Evolutionary conservation across 1,140 invertebrate genomes (phyloP).

Genomic region (Saccostrea cuccullata): DNA sequence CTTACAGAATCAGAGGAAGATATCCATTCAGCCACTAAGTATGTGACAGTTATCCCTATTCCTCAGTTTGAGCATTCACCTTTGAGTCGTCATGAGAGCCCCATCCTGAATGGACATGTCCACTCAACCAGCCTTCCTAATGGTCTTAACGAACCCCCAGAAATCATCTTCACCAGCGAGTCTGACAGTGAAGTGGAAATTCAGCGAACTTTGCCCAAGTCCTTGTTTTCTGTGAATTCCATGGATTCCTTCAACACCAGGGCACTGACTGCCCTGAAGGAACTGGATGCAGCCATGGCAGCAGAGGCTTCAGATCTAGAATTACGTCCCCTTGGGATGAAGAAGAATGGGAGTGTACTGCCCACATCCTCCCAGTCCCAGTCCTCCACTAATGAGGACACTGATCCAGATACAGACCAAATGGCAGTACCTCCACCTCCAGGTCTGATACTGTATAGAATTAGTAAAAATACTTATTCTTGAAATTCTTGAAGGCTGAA

Average conservation of each 20-base stretch:
- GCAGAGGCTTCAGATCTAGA: slow-evolving; percentile 65
- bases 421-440: slow-evolving; percentile 50
- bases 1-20: slow-evolving; percentile 54
- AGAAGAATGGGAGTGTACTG: background rate
- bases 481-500: too few relatives aligned
- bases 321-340: slow-evolving; percentile 10
- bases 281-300: slow-evolving; percentile 75
- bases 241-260: slow-evolving; percentile 68
- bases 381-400: slow-evolving; percentile 10
- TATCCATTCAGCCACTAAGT: slow-evolving; percentile 50
- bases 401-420: slow-evolving; percentile 12
- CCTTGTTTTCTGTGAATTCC: slow-evolving; percentile 48
- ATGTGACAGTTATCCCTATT: slow-evolving; percentile 65
- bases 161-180: slow-evolving; percentile 49
- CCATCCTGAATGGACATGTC: background rate
- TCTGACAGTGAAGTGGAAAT: slow-evolving; percentile 50
- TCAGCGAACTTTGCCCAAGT: background rate
- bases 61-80: slow-evolving; percentile 35
- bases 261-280: slow-evolving; percentile 70
- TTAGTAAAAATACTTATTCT: too few relatives aligned
- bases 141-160: slow-evolving; percentile 42
- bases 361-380: background rate
- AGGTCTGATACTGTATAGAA: slow-evolving; percentile 43
- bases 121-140: slow-evolving; percentile 12
- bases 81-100: background rate